Conservation (phyloP, 2,113 vertebrate genomes). For the Charadrius vociferus region DNA sequence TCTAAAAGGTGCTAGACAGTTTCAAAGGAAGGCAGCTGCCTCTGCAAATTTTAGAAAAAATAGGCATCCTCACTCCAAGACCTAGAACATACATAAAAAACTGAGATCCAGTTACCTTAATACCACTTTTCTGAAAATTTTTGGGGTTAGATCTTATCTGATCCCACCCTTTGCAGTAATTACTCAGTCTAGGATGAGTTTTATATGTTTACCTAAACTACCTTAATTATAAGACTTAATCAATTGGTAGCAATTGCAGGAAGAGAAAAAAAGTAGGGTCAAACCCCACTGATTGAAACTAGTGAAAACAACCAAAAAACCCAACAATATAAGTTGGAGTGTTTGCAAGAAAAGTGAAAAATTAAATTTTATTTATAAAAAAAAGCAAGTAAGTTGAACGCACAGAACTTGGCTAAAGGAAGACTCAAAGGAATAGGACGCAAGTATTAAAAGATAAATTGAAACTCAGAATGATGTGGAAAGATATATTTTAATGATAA, state of each 20-base stretch:
- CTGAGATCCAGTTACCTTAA: neutral
- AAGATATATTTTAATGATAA: neutral
- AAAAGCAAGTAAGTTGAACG: neutral
- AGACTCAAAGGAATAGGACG: neutral
- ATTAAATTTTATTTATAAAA: neutral
- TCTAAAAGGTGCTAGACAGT: constrained; percentile 23
- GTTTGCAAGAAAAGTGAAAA: neutral
- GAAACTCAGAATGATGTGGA: neutral
- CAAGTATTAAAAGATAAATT: neutral
- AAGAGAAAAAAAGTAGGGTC: neutral
- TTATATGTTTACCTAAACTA: neutral
- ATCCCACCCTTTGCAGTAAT: neutral
- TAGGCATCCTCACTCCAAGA: neutral
- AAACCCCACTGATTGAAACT: neutral
- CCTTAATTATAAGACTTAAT: neutral
- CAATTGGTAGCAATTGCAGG: neutral
- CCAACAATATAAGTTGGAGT: neutral
- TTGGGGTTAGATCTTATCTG: neutral
- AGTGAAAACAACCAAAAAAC: neutral
- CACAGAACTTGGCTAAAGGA: neutral
- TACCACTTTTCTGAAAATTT: neutral
- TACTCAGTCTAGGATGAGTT: neutral
- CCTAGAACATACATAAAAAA: neutral
- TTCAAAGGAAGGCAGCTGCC: constrained; percentile 29
- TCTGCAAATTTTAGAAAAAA: neutral